Conservation (phyloP, 2,888 invertebrate genomes). For the Aleiodes alternator region DNA sequence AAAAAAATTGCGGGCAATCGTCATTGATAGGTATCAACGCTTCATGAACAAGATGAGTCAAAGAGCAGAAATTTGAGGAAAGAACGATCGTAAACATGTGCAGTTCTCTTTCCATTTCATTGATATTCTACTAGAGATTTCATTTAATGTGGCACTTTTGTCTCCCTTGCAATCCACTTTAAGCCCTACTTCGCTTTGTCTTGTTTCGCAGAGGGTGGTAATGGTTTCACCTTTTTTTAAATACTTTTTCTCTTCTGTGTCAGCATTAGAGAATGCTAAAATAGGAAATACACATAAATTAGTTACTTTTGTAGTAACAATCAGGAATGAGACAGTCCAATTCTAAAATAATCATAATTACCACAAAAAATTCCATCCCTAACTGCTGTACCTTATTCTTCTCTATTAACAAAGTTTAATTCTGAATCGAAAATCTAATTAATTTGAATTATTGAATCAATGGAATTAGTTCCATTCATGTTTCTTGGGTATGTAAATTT, state of each 20-base stretch:
- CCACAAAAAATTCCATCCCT: too few species aligned
- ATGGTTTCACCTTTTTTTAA: slow-evolving; percentile 56
- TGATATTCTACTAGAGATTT: slow-evolving; percentile 64
- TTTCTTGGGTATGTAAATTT: slow-evolving; percentile 19
- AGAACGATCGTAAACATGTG: slow-evolving; percentile 24
- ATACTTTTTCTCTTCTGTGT: slow-evolving; percentile 45
- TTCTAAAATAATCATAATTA: too few species aligned
- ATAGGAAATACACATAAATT: slow-evolving; percentile 49
- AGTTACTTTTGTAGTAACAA: slow-evolving; percentile 34
- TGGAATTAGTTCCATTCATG: slow-evolving; percentile 42
- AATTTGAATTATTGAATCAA: slow-evolving; percentile 42
- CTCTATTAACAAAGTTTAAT: slow-evolving; percentile 14
- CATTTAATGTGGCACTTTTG: slow-evolving; percentile 66
- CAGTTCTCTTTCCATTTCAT: slow-evolving; percentile 49
- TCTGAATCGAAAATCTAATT: slow-evolving; percentile 40
- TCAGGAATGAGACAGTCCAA: not conserved
- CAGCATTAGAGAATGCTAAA: slow-evolving; percentile 37
- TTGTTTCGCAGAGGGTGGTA: slow-evolving; percentile 59
- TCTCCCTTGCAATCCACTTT: slow-evolving; percentile 55
- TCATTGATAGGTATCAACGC: slow-evolving; percentile 20
- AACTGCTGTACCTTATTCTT: too few species aligned
- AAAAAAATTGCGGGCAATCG: slow-evolving; percentile 13
- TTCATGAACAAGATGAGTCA: slow-evolving; percentile 20
- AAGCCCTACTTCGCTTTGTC: slow-evolving; percentile 48
- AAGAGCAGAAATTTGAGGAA: not conserved